Conservation (phyloP, 2,888 invertebrate species). For the Leptothorax acervorum region DNA sequence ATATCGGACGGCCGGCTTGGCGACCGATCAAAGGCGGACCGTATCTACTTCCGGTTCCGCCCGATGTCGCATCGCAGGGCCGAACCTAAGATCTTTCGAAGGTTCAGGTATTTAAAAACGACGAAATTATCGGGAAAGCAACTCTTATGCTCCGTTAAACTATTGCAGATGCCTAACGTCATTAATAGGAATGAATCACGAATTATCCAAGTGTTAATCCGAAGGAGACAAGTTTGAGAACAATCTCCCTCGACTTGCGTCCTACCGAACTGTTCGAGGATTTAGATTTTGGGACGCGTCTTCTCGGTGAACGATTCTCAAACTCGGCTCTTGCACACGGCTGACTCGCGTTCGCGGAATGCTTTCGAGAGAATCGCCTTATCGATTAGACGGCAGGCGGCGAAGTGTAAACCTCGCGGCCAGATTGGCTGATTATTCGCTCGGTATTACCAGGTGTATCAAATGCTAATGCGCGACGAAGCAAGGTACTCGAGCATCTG, state of each 20-base stretch:
- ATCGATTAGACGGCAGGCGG: constrained; percentile 35
- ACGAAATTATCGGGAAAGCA: not conserved
- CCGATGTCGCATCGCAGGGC: constrained; percentile 50
- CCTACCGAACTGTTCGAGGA: constrained; percentile 10
- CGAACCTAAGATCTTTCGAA: constrained; percentile 9
- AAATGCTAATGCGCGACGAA: constrained; percentile 49
- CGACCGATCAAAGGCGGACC: constrained; percentile 67
- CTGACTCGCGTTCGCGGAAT: constrained; percentile 13
- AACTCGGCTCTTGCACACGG: not conserved
- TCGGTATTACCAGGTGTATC: constrained; percentile 55
- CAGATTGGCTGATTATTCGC: constrained; percentile 47
- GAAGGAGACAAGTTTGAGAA: constrained; percentile 20
- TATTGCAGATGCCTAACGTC: not conserved
- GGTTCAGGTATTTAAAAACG: not conserved
- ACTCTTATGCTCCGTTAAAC: not conserved
- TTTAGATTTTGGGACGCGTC: not conserved
- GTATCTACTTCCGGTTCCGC: constrained; percentile 55
- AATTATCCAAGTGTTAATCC: constrained; percentile 20
- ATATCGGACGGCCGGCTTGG: constrained; percentile 48
- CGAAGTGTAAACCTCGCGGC: constrained; percentile 46
- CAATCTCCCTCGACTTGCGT: not conserved
- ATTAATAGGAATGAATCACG: constrained; percentile 1
- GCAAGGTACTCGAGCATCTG: constrained; percentile 34
- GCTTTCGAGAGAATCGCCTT: constrained; percentile 37
- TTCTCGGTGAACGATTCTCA: constrained; percentile 14